These are phyloP conservation scores for Erpetoichthys calabaricus DNA, from an alignment of 2,797 vertebrate species.

Conservation along the genomic window DNA sequence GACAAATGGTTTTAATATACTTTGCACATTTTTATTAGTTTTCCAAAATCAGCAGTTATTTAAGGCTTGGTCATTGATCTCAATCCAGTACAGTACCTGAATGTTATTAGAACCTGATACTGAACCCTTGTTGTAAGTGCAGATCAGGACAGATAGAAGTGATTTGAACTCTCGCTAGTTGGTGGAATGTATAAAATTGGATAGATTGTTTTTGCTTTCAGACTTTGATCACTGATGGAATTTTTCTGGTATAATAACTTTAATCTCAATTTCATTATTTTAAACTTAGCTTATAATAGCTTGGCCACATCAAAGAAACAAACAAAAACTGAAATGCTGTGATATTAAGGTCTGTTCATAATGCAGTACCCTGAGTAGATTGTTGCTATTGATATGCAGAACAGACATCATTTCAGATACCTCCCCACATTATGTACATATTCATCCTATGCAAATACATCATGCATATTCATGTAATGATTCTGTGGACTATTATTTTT, in stretches of 20 bases:
- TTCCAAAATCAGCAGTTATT: too few species aligned
- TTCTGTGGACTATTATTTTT: background rate
- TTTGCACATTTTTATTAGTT: too few species aligned
- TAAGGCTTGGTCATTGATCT: too few species aligned
- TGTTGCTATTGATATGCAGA: background rate
- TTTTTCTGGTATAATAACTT: conserved; percentile 30
- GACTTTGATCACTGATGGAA: conserved; percentile 34
- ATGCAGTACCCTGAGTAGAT: background rate
- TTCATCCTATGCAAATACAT: background rate
- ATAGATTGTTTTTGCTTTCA: conserved; percentile 29
- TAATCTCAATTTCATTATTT: conserved; percentile 36
- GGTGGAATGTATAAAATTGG: background rate
- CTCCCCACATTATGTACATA: background rate
- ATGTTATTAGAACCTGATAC: too few species aligned
- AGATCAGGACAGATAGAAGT: too few species aligned
- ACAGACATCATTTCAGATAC: background rate
- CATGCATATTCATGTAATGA: background rate
- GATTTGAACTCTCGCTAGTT: too few species aligned
- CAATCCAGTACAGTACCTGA: too few species aligned
- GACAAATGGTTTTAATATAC: too few species aligned
- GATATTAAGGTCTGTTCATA: conserved; percentile 6
- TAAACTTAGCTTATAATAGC: conserved; percentile 28
- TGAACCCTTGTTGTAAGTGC: too few species aligned
- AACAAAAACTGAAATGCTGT: conserved; percentile 27
- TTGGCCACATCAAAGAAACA: conserved; percentile 26